These are phyloP conservation scores for Motacilla alba DNA, from an alignment of 2,113 vertebrate species.

Conservation along the genomic window DNA sequence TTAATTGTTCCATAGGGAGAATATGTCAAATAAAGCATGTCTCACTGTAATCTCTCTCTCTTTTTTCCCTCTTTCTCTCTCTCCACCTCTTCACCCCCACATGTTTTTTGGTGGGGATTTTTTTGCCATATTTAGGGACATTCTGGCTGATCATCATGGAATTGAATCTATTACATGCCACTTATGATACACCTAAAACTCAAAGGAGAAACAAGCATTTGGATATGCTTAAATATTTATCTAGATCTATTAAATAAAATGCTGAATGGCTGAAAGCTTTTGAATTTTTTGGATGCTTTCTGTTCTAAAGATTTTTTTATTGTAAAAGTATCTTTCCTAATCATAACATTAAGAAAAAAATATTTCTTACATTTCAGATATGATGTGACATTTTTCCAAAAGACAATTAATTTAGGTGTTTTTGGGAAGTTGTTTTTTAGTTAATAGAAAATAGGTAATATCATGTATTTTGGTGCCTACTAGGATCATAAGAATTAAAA, in stretches of 20 bases:
- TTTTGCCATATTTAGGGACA: not conserved
- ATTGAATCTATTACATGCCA: not conserved
- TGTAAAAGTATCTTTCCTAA: not conserved
- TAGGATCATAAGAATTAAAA: not conserved
- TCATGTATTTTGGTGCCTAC: not conserved
- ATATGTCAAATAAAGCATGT: slow-evolving; percentile 66
- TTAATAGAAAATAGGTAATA: not conserved
- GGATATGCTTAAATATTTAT: slow-evolving; percentile 36
- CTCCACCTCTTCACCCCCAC: not conserved
- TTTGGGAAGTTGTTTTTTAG: not conserved
- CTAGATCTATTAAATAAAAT: slow-evolving; percentile 42
- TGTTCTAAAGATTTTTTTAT: not conserved
- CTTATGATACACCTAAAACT: slow-evolving; percentile 22
- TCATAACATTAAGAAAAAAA: not conserved
- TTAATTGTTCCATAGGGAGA: slow-evolving; percentile 71
- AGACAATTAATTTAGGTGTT: not conserved
- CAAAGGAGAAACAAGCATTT: slow-evolving; percentile 32
- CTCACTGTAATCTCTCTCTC: not conserved
- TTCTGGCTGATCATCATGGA: slow-evolving; percentile 12
- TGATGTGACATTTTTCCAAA: not conserved
- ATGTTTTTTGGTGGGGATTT: not conserved
- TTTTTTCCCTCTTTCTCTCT: not conserved
- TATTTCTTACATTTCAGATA: not conserved
- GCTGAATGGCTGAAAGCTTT: not conserved
- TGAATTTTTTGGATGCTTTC: not conserved